phyloP scores from a whole-genome alignment of 2,797 vertebrate species.

The Antennarius maculatus region DNA sequence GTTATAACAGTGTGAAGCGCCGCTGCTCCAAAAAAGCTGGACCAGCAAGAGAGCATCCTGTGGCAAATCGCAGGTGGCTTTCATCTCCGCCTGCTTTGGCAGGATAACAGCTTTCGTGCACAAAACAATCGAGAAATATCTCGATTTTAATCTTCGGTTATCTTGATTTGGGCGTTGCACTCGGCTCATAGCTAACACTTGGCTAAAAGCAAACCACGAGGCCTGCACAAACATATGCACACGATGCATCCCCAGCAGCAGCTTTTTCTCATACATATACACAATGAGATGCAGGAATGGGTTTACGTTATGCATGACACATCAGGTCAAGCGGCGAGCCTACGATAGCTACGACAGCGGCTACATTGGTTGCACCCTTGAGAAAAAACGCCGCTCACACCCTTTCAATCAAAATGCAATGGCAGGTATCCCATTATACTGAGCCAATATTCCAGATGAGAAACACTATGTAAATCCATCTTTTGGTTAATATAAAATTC shows the following conservation, averaged over 20 bases:
- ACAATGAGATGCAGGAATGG: conserved; percentile 35
- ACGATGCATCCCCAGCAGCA: conserved; percentile 7
- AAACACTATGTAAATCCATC: conserved; percentile 48
- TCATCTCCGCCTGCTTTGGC: conserved; percentile 62
- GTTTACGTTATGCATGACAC: conserved; percentile 41
- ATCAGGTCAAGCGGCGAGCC: conserved; percentile 34
- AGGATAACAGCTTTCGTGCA: conserved; percentile 29
- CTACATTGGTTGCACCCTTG: conserved; percentile 31
- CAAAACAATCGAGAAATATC: conserved; percentile 34
- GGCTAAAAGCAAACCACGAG: not conserved
- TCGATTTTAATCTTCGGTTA: conserved; percentile 13
- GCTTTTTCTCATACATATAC: conserved; percentile 4
- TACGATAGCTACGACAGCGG: conserved; percentile 20
- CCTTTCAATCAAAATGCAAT: conserved; percentile 46
- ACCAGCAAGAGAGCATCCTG: conserved; percentile 73
- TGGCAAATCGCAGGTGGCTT: conserved; percentile 76
- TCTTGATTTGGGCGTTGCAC: conserved; percentile 15
- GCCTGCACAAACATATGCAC: conserved; percentile 29
- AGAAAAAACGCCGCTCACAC: conserved; percentile 24
- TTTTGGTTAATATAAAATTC: conserved; percentile 41
- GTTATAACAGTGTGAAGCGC: conserved; percentile 70
- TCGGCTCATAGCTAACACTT: conserved; percentile 12
- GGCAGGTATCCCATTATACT: conserved; percentile 50
- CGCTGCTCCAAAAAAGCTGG: conserved; percentile 61
- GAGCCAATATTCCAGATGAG: conserved; percentile 31